Percentiles rank a stretch among this genome's conserved stretches.
These are phyloP conservation scores for Conopomorpha cramerella DNA, from an alignment of 1,140 invertebrate species.

Conservation along the genomic window DNA sequence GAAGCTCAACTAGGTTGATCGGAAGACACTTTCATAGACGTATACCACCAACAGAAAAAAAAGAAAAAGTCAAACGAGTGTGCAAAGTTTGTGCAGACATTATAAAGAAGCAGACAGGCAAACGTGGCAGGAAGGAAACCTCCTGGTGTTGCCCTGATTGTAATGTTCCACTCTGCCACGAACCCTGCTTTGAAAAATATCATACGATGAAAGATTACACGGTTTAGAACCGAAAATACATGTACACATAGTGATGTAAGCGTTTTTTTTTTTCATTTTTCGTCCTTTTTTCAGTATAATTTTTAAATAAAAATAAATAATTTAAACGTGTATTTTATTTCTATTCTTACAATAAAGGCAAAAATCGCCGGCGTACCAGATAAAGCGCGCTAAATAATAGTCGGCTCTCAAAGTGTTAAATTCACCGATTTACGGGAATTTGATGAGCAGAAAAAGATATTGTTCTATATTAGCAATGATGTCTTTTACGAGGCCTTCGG, in stretches of 20 bases:
- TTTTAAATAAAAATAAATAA: no score
- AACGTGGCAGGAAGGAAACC: slow-evolving; percentile 13
- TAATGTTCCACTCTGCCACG: slow-evolving; percentile 9
- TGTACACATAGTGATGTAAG: no score
- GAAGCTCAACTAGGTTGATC: slow-evolving; percentile 2
- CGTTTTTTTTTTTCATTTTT: no score
- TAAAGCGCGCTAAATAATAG: slow-evolving; percentile 2
- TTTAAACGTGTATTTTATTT: no score
- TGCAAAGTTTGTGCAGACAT: slow-evolving; percentile 15
- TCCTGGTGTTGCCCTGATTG: slow-evolving; percentile 13
- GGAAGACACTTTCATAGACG: slow-evolving; percentile 10
- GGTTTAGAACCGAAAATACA: slow-evolving; percentile 1
- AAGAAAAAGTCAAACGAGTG: slow-evolving; percentile 7
- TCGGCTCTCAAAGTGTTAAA: no score
- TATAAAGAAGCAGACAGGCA: slow-evolving; percentile 11
- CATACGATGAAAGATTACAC: slow-evolving; percentile 8
- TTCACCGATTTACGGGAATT: no score
- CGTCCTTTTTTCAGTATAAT: no score
- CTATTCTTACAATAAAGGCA: slow-evolving; percentile 1
- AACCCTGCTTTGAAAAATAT: slow-evolving; percentile 9
- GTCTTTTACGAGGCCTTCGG: no score
- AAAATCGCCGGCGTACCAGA: slow-evolving; percentile 5
- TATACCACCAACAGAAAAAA: slow-evolving; percentile 10
- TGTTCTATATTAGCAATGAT: no score
- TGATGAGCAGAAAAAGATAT: no score